Evolutionary conservation across 1,140 invertebrate genomes (phyloP), one percentile per base, ranked within the genome.

Genomic region (Melanaphis sacchari): DNA sequence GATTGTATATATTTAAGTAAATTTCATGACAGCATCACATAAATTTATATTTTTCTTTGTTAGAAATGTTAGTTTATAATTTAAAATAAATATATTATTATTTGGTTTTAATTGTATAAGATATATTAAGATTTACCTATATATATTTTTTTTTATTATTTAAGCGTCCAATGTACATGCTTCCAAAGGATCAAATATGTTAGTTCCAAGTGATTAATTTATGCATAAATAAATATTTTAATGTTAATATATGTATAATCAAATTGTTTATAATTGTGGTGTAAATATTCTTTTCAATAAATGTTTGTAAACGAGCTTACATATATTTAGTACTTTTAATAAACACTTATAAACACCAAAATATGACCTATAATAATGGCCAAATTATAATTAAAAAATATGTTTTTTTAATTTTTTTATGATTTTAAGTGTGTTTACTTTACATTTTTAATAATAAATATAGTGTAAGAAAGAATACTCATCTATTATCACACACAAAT

Each of bases 291-390:
- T 81, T 91, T 82, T 26, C n/a, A 84, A 49, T 84, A 92, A 82
- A 92, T 92, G 66, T 59, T 90, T 90, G 88, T 90, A 59, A 90
- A 90, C 49, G 88, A 90, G 88, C 88, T 90, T 90, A 90, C 40
- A 90, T 4, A 76, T 36, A 52, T 52, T 49, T 49, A 21, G 46
- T 2, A 49, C 15, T 49, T 49, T 49, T 49, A 49, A 49, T 49
- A 49, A 18, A 15, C 46, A 49, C 46, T 49, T 49, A 49, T 18
- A 49, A 49, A 49, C 15, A 49, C 46, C 18, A 49, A 49, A 49
- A 49, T 49, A 18, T 49, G 18, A 18, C 46, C 46, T 49, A 49
- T 2, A 49, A 49, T 49, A 49, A 49, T 18, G 2, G 46, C 46
- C 15, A 46, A 46, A 46, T 15, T 46, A 15, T 46, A 49, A 49